phyloP scores from a whole-genome alignment of 2,888 invertebrate genomes.

The Cheilosia variabilis region DNA sequence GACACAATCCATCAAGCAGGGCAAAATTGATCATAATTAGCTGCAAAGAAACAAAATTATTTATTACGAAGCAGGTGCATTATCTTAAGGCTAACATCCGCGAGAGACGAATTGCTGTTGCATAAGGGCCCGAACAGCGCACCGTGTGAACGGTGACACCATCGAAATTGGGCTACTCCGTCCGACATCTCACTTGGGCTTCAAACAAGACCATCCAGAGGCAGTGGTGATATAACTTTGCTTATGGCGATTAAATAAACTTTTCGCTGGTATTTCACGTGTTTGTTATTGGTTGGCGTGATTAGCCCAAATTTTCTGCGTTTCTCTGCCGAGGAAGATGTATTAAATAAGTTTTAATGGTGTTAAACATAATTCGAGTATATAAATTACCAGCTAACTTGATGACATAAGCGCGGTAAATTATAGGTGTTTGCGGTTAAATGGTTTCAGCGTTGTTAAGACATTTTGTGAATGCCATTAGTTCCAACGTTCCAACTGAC shows the following conservation, averaged over 20 bases:
- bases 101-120: slow-evolving; percentile 28
- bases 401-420: slow-evolving; percentile 35
- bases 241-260: slow-evolving; percentile 12
- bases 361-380: not conserved
- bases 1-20: slow-evolving; percentile 21
- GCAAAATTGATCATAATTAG: slow-evolving; percentile 32
- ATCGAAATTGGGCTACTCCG: not conserved
- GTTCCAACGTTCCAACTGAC: not conserved
- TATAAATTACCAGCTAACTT: not conserved
- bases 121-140: slow-evolving; percentile 25
- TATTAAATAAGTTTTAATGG: slow-evolving; percentile 13
- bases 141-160: not conserved
- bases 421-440: not conserved
- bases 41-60: slow-evolving; percentile 11
- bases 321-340: not conserved
- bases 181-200: not conserved
- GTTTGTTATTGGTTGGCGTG: not conserved
- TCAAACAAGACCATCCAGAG: slow-evolving; percentile 29
- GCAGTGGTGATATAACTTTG: slow-evolving; percentile 39
- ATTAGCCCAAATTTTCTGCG: slow-evolving; percentile 29
- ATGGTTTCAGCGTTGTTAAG: slow-evolving; percentile 6
- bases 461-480: slow-evolving; percentile 33
- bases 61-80: not conserved
- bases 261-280: slow-evolving; percentile 5
- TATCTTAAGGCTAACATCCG: slow-evolving; percentile 7